phyloP scores from a whole-genome alignment of 1,140 invertebrate species.

The Habropoda laboriosa region DNA sequence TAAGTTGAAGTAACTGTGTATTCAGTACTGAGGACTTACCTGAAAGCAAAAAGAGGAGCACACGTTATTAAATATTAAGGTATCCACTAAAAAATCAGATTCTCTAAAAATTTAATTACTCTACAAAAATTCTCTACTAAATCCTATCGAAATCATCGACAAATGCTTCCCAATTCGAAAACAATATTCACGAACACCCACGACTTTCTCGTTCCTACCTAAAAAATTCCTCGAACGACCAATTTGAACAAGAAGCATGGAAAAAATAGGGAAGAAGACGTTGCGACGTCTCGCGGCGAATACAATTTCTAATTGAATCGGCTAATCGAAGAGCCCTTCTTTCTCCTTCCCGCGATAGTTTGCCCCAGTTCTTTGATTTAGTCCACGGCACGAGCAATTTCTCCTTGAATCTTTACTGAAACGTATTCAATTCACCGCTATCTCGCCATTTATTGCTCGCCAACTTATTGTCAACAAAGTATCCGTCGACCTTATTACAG shows the following conservation, averaged over 20 bases:
- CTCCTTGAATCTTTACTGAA: conserved; percentile 3
- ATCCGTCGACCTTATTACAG: conserved; percentile 48
- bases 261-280: not conserved
- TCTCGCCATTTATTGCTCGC: conserved; percentile 45
- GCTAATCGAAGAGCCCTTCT: conserved; percentile 28
- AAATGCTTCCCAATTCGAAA: no score
- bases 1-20: not conserved
- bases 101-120: no score
- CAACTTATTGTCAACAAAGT: conserved; percentile 46
- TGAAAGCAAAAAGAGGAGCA: conserved; percentile 24
- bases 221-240: not conserved
- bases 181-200: no score
- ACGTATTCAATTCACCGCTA: conserved; percentile 28
- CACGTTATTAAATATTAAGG: conserved; percentile 11
- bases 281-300: not conserved
- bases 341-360: conserved; percentile 8
- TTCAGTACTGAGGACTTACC: conserved; percentile 24
- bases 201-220: no score
- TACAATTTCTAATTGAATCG: conserved; percentile 46
- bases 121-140: no score
- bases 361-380: conserved; percentile 46
- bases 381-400: conserved; percentile 6
- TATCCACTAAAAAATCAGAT: no score
- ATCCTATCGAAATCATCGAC: no score
- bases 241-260: not conserved